Base-by-base conservation (phyloP, 2,797 vertebrate genomes). In the Trichosurus vulpecula region DNA sequence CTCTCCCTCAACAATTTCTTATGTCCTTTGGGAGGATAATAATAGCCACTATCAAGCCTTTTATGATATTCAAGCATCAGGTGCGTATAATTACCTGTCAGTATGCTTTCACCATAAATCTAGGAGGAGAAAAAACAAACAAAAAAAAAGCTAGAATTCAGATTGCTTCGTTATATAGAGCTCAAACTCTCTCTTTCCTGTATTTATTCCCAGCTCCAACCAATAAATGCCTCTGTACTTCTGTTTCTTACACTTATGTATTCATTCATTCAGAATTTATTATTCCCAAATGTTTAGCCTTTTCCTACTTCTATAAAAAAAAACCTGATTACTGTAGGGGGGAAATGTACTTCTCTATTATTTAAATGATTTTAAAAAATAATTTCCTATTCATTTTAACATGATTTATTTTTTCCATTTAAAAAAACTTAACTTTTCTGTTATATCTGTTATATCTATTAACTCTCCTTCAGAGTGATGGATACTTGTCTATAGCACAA, bases 231-330 rank as follows among this genome's bases (percentile, higher is more conserved):
- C 66, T 93, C 94, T 96, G 90, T 30, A 93, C 31, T 95, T 93
- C 41, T 94, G 52, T 90, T 87, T 51, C 74, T 51, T 87, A 81
- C n/a, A 74, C n/a, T 81, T 47, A 47, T 3, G 41, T 25, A 87
- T 87, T 87, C 41, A 81, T 47, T 41, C n/a, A 87, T 51, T 27
- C 74, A 87, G 41, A 27, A 87, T 87, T 47, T 87, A 47, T 87
- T 87, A 87, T 96, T 96, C 93, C 56, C 58, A 91, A 95, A 95
- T 95, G 61, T 92, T 95, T 94, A 92, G 12, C 56, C 58, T 55
- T 66, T 52, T 92, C 22, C 12, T 4, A 0, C 0, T 11, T 54
- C 5, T 51, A 10, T 41, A 89, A 94, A 52, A n/a, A n/a, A n/a
- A 94, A 52, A 94, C 56, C 54, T 94, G 93, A 93, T 96, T 92